Percentiles rank a stretch among this genome's conserved stretches.
Evolutionary conservation across 2,888 invertebrate genomes (phyloP).

Genomic region (Lasioglossum marginatum): DNA sequence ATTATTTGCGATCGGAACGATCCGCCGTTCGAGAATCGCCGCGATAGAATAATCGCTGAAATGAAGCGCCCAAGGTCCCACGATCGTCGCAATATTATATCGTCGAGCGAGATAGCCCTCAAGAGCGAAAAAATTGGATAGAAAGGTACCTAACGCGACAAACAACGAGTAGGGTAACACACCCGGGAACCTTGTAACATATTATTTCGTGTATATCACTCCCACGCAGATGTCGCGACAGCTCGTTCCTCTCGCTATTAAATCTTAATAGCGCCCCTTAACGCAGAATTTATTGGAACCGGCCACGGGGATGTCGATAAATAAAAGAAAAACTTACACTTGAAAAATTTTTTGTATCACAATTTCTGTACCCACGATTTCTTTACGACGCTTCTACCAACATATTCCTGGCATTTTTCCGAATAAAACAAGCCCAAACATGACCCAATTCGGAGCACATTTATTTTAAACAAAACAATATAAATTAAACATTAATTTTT

Average conservation of each 20-base stretch:
- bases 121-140: background rate
- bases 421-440: background rate
- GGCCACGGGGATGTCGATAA: background rate
- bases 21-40: background rate
- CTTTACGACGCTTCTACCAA: too few species aligned
- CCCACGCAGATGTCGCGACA: constrained; percentile 51
- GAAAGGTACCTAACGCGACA: constrained; percentile 37
- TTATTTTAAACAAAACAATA: too few species aligned
- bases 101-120: background rate
- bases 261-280: constrained; percentile 30
- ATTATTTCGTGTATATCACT: constrained; percentile 66
- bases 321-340: too few species aligned
- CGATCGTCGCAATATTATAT: background rate
- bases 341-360: background rate
- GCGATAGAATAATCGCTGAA: constrained; percentile 45
- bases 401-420: background rate
- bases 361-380: background rate
- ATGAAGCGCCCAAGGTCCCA: constrained; percentile 27
- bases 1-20: background rate
- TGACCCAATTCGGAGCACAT: too few species aligned
- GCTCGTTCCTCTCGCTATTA: constrained; percentile 1
- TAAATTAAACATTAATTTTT: too few species aligned
- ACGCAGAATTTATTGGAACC: constrained; percentile 23
- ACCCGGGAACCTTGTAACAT: constrained; percentile 67
- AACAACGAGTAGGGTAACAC: constrained; percentile 47